Conservation (phyloP, 2,797 vertebrate species). For the Characodon lateralis region DNA sequence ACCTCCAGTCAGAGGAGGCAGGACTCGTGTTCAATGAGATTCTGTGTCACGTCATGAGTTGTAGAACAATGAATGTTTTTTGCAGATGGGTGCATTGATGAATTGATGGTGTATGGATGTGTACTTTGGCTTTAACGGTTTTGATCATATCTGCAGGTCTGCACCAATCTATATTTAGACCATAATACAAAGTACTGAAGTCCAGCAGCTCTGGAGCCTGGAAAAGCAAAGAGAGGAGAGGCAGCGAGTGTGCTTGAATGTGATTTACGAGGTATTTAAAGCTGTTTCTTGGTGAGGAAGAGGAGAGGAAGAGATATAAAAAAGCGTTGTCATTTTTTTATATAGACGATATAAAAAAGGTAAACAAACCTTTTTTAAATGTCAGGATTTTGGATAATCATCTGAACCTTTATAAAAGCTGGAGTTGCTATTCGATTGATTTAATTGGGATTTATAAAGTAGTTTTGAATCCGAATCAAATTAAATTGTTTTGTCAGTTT, state of each 20-base stretch:
- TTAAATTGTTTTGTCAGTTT: background rate
- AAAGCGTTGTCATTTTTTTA: background rate
- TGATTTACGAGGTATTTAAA: slow-evolving; percentile 45
- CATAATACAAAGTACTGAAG: slow-evolving; percentile 54
- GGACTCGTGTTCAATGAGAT: slow-evolving; percentile 1
- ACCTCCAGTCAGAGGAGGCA: background rate
- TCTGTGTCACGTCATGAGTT: slow-evolving; percentile 8
- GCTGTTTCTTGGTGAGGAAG: slow-evolving; percentile 25
- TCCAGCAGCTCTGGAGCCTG: background rate
- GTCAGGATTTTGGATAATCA: background rate
- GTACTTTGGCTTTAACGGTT: slow-evolving; percentile 20
- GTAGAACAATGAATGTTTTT: background rate
- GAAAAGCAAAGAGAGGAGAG: slow-evolving; percentile 49
- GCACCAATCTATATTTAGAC: slow-evolving; percentile 37
- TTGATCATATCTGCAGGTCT: slow-evolving; percentile 27
- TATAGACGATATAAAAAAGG: background rate
- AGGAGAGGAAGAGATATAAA: slow-evolving; percentile 6
- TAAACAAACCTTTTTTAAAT: too few relatives aligned
- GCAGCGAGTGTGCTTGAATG: slow-evolving; percentile 28
- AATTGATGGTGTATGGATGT: slow-evolving; percentile 5
- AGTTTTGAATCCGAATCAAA: background rate
- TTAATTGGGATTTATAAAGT: background rate
- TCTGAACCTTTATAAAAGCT: background rate
- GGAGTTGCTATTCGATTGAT: background rate
- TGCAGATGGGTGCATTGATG: background rate